Conservation (phyloP, 2,113 vertebrate species). For the Eudorcas thomsonii region DNA sequence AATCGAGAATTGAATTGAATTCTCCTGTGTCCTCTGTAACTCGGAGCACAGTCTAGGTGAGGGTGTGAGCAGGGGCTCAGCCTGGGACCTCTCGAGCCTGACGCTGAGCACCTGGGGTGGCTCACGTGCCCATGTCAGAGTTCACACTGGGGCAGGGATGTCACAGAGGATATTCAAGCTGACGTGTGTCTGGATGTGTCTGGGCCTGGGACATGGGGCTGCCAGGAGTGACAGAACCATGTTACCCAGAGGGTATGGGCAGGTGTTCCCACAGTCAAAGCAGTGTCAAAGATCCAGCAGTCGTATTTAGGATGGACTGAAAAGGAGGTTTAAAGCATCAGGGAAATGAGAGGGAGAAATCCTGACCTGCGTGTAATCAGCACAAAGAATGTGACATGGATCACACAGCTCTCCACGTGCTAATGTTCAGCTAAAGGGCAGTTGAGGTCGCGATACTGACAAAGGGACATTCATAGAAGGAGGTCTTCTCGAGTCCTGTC, state of each 20-base stretch:
- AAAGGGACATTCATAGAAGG: not conserved
- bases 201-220: not conserved
- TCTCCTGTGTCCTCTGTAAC: not conserved
- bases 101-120: fast-evolving
- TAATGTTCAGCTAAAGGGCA: not conserved
- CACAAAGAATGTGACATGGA: not conserved
- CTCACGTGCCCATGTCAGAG: fast-evolving
- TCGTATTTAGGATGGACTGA: not conserved
- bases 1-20: fast-evolving
- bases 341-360: fast-evolving
- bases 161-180: not conserved
- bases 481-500: fast-evolving
- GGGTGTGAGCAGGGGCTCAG: fast-evolving
- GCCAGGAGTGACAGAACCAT: not conserved
- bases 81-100: fast-evolving
- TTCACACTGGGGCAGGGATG: fast-evolving
- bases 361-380: not conserved
- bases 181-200: fast-evolving
- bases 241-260: fast-evolving
- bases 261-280: not conserved
- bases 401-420: fast-evolving
- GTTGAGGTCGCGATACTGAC: fast-evolving
- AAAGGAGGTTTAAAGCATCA: not conserved
- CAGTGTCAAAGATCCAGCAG: not conserved
- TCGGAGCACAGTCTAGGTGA: not conserved